These are phyloP conservation scores for Chrosomus eos DNA, from an alignment of 2,797 vertebrate species.

Conservation along the genomic window DNA sequence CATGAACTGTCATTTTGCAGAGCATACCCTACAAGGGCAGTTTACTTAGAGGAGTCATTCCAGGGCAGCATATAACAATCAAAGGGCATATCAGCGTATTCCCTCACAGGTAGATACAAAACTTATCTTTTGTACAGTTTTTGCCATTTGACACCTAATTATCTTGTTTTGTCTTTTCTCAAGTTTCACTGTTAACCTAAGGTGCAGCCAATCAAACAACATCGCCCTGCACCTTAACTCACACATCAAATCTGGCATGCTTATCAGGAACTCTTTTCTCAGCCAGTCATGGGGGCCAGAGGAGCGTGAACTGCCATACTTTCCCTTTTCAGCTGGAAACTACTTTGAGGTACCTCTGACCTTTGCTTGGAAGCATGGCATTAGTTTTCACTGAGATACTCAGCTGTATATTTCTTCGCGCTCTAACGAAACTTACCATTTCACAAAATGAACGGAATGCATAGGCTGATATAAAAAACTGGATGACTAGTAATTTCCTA, in stretches of 20 bases:
- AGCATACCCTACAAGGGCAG: conserved; percentile 85
- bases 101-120: conserved; percentile 82
- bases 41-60: conserved; percentile 80
- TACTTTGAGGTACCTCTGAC: conserved; percentile 90
- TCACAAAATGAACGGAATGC: too few relatives aligned
- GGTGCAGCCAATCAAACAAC: conserved; percentile 82
- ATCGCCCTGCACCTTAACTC: conserved; percentile 93
- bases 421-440: too few relatives aligned
- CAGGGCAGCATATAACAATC: conserved; percentile 86
- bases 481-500: too few relatives aligned
- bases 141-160: neutral
- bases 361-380: neutral
- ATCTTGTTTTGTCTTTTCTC: neutral
- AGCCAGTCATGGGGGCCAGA: conserved; percentile 91
- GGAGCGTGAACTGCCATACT: conserved; percentile 83
- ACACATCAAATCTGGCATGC: conserved; percentile 83
- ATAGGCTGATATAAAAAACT: too few relatives aligned
- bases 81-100: conserved; percentile 89
- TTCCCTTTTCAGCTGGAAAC: conserved; percentile 90
- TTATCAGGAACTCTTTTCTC: conserved; percentile 93
- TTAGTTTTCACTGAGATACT: too few relatives aligned
- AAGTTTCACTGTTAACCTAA: conserved; percentile 89
- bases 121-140: neutral
- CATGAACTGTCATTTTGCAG: conserved; percentile 68
- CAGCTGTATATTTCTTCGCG: too few relatives aligned